A percentile compares a stretch with the other conserved stretches of the same genome.
phyloP scores from a whole-genome alignment of 2,888 invertebrate species.

The Sesamia inferens region DNA sequence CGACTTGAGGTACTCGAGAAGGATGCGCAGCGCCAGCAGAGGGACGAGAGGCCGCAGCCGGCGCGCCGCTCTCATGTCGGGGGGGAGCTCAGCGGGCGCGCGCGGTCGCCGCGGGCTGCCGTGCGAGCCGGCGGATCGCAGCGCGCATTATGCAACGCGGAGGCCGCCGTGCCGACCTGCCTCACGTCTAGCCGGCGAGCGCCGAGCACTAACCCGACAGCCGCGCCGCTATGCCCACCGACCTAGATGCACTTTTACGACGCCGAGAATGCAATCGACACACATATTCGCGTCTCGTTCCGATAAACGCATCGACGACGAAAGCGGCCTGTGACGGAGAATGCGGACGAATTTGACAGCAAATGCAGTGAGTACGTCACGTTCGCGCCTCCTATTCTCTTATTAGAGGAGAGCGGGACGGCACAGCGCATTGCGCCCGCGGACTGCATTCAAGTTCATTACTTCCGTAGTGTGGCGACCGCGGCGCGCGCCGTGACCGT shows the following conservation, averaged over 20 bases:
- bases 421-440: constrained; percentile 81
- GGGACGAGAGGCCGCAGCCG: constrained; percentile 79
- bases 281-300: constrained; percentile 90
- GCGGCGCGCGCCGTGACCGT: constrained; percentile 83
- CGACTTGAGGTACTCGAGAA: constrained; percentile 85
- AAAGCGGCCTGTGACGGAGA: constrained; percentile 89
- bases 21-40: constrained; percentile 81
- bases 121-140: constrained; percentile 78
- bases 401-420: constrained; percentile 82
- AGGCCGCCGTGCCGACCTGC: constrained; percentile 83
- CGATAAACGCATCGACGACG: constrained; percentile 90
- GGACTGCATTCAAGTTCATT: constrained; percentile 90
- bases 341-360: constrained; percentile 89
- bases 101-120: constrained; percentile 67
- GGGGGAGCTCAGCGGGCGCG: constrained; percentile 61
- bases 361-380: constrained; percentile 88
- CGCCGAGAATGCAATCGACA: constrained; percentile 89
- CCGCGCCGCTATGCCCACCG: constrained; percentile 84
- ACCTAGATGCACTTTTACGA: constrained; percentile 90
- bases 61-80: constrained; percentile 73
- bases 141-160: constrained; percentile 85
- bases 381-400: constrained; percentile 82
- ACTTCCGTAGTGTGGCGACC: constrained; percentile 88
- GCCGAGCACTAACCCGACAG: constrained; percentile 85
- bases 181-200: constrained; percentile 86